phyloP scores from a whole-genome alignment of 2,113 vertebrate species.

The Talpa occidentalis region DNA sequence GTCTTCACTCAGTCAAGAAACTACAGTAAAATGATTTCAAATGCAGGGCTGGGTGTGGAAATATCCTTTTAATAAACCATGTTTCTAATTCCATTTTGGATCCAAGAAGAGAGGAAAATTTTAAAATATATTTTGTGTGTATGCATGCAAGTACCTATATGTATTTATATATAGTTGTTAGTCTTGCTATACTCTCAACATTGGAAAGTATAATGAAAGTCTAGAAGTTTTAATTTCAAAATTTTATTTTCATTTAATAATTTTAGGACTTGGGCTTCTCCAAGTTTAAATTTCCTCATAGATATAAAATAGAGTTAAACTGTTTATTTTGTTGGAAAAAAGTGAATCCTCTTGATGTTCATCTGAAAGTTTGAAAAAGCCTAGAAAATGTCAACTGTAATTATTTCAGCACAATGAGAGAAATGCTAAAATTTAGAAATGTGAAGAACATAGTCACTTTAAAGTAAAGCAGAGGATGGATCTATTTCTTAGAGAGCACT shows the following conservation, averaged over 20 bases:
- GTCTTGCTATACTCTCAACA: background rate
- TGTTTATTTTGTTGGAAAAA: background rate
- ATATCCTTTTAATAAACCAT: background rate
- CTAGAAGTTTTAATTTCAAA: background rate
- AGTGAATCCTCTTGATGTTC: background rate
- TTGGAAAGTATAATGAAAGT: background rate
- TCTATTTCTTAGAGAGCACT: background rate
- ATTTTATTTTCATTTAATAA: background rate
- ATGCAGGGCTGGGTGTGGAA: background rate
- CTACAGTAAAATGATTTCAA: background rate
- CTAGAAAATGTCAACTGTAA: background rate
- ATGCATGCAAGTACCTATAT: background rate
- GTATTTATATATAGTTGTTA: background rate
- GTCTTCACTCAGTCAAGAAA: background rate
- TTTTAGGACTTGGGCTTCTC: background rate
- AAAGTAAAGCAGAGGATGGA: background rate
- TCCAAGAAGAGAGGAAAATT: background rate
- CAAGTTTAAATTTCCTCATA: background rate
- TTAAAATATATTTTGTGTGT: too few species aligned
- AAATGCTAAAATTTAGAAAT: background rate
- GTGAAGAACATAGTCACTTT: background rate
- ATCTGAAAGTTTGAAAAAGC: conserved; percentile 20
- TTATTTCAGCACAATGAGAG: background rate
- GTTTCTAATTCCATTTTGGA: background rate
- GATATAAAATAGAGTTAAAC: background rate